A percentile compares a stretch with the other conserved stretches of the same genome.
These are phyloP conservation scores for Trochalopteron elliotii DNA, from an alignment of 2,113 vertebrate species.

Conservation along the genomic window DNA sequence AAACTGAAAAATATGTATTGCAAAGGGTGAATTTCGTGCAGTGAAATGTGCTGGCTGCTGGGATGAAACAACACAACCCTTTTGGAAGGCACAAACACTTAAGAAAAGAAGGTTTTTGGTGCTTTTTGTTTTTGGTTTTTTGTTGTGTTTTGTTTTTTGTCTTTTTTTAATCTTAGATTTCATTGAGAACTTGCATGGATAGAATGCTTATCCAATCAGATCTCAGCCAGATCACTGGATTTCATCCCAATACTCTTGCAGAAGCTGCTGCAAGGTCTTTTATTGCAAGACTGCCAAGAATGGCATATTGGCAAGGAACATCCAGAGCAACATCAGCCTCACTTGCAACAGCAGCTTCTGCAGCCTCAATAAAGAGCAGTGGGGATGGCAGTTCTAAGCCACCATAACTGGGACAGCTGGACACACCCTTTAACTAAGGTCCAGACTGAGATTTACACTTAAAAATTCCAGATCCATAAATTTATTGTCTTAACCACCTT, in stretches of 20 bases:
- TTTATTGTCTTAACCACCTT: not conserved
- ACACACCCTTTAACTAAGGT: not conserved
- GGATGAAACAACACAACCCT: not conserved
- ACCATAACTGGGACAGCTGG: not conserved
- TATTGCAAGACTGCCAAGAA: not conserved
- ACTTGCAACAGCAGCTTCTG: not conserved
- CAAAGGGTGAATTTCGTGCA: not conserved
- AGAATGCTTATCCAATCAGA: not conserved
- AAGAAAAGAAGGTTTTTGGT: not conserved
- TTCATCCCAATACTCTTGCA: not conserved
- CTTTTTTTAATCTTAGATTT: not conserved
- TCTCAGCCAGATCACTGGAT: not conserved
- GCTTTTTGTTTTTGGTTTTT: too few relatives aligned
- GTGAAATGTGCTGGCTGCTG: not conserved
- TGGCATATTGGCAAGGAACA: not conserved
- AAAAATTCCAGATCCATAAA: not conserved
- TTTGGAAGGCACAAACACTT: not conserved
- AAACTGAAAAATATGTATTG: not conserved
- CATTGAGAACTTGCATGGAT: not conserved
- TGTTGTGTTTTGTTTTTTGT: not conserved
- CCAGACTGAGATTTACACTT: not conserved
- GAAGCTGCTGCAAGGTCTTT: not conserved
- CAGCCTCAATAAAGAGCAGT: not conserved
- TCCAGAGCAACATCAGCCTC: not conserved
- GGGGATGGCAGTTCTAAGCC: not conserved